Evolutionary conservation across 2,113 vertebrate genomes (phyloP).

Genomic region (Chlorocebus sabaeus): DNA sequence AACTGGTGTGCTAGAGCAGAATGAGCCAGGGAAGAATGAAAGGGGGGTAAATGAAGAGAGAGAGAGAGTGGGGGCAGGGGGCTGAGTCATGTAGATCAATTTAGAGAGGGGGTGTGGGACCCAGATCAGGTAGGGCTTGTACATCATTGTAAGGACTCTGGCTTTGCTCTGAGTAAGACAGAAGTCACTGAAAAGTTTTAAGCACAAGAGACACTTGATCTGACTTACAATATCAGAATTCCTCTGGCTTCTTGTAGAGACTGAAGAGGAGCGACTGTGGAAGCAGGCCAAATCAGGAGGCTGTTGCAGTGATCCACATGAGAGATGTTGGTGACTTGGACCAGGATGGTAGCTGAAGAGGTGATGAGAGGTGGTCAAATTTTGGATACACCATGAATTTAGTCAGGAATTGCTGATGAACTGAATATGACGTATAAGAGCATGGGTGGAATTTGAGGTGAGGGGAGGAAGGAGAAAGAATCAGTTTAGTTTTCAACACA

Average conservation of each 20-base stretch:
- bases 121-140: no score
- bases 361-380: neutral
- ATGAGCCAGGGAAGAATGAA: neutral
- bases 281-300: neutral
- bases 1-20: neutral
- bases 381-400: neutral
- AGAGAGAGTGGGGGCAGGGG: neutral
- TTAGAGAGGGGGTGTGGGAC: no score
- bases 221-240: no score
- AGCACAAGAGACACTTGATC: no score
- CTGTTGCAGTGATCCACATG: neutral
- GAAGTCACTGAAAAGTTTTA: no score
- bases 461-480: neutral
- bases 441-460: neutral
- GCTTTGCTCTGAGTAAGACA: no score
- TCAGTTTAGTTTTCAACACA: neutral
- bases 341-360: neutral
- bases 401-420: neutral
- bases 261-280: no score
- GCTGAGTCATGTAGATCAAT: neutral
- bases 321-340: neutral
- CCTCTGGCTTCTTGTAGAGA: no score
- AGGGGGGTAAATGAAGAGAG: neutral
- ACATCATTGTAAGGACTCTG: no score
- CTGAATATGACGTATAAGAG: neutral